Evolutionary conservation across 2,797 vertebrate genomes (phyloP).

Genomic region (Pseudomugil gertrudae): DNA sequence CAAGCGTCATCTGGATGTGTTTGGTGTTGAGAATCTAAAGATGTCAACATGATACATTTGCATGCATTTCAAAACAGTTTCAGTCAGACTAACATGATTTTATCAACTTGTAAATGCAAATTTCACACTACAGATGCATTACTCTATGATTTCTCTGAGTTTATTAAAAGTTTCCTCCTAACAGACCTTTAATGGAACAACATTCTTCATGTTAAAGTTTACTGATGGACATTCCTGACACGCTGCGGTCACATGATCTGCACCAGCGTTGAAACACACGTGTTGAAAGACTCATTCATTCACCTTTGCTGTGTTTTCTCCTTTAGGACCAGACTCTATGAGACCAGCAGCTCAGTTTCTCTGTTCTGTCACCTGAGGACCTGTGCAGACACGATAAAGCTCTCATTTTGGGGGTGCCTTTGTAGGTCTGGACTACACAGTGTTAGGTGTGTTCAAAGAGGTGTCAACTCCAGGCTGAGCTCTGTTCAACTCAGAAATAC

Average conservation of each 20-base stretch:
- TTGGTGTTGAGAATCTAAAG: too few species aligned
- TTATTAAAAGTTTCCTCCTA: neutral
- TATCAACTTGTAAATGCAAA: too few species aligned
- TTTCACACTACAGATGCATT: too few species aligned
- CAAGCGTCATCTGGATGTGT: too few species aligned
- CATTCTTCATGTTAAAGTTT: neutral
- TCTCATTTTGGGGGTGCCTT: neutral
- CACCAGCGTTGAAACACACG: neutral
- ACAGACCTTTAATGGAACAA: neutral
- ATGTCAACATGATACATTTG: too few species aligned
- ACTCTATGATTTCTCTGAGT: neutral
- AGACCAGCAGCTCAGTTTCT: neutral
- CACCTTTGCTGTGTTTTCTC: neutral
- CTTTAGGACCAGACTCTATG: neutral
- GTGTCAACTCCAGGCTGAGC: neutral
- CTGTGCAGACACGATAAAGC: neutral
- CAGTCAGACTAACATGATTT: too few species aligned
- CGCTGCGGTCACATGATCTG: neutral
- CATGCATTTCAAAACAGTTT: too few species aligned
- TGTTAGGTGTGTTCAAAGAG: neutral
- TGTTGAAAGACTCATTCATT: neutral
- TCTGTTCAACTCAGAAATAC: neutral
- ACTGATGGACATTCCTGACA: neutral
- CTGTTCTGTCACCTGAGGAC: neutral
- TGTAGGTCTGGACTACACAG: neutral